These are phyloP conservation scores for Leptodactylus fuscus DNA, from an alignment of 2,113 vertebrate species.

Conservation along the genomic window DNA sequence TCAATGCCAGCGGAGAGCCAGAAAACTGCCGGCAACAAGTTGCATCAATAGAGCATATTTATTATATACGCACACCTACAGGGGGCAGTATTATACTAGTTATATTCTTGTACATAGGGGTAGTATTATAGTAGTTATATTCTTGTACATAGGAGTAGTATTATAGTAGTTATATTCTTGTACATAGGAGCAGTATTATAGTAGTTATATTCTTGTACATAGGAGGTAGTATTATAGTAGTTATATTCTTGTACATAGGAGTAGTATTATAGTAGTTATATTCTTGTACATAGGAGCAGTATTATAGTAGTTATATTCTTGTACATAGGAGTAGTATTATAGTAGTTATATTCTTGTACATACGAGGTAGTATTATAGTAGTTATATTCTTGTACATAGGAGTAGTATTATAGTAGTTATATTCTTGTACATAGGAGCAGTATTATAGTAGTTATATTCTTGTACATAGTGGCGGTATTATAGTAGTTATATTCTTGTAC, in stretches of 20 bases:
- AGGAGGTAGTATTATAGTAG: conserved; percentile 3
- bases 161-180: conserved; percentile 6
- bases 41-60: neutral
- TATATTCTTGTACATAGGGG: neutral
- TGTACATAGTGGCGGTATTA: neutral
- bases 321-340: too few species aligned
- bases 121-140: conserved; percentile 11
- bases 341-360: neutral
- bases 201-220: conserved; percentile 17
- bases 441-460: conserved; percentile 7
- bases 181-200: neutral
- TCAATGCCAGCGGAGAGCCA: neutral
- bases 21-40: neutral
- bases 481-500: conserved; percentile 3
- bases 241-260: neutral
- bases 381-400: neutral
- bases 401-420: conserved; percentile 7
- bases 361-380: neutral
- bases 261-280: conserved; percentile 12
- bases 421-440: neutral
- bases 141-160: neutral
- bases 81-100: neutral
- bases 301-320: neutral
- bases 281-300: neutral
- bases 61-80: neutral